Evolutionary conservation across 2,113 vertebrate species (phyloP).

Genomic region (Ascaphus truei): DNA sequence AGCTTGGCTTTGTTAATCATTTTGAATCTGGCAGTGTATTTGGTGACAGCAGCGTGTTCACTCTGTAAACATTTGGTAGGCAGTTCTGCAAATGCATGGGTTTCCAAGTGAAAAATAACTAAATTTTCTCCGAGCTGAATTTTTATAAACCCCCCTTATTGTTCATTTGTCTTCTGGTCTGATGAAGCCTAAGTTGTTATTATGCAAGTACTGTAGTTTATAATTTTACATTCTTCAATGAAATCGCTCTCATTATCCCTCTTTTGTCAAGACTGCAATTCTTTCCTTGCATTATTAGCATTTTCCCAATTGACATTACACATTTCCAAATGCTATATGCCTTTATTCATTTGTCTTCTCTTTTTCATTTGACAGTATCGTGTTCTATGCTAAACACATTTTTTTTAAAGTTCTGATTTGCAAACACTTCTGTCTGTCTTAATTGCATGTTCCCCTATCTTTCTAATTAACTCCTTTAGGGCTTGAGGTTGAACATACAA

Average conservation of each 20-base stretch:
- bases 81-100: too few relatives aligned
- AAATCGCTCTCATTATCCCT: slow-evolving; percentile 2
- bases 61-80: too few relatives aligned
- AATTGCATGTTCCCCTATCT: too few relatives aligned
- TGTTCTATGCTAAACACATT: slow-evolving; percentile 2
- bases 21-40: too few relatives aligned
- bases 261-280: slow-evolving; percentile 17
- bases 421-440: too few relatives aligned
- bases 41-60: too few relatives aligned
- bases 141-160: neutral
- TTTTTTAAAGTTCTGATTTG: too few relatives aligned
- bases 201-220: neutral
- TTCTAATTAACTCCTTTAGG: too few relatives aligned
- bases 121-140: too few relatives aligned
- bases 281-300: slow-evolving; percentile 3
- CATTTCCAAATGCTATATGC: neutral
- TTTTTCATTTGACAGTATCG: neutral
- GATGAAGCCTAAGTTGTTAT: slow-evolving; percentile 10
- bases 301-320: neutral
- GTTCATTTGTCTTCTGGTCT: neutral
- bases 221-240: neutral
- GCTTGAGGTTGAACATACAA: too few relatives aligned
- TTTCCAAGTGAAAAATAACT: too few relatives aligned
- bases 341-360: neutral
- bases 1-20: too few relatives aligned